Evolutionary conservation across 2,113 vertebrate genomes (phyloP).

Genomic region (Cygnus buccinator): DNA sequence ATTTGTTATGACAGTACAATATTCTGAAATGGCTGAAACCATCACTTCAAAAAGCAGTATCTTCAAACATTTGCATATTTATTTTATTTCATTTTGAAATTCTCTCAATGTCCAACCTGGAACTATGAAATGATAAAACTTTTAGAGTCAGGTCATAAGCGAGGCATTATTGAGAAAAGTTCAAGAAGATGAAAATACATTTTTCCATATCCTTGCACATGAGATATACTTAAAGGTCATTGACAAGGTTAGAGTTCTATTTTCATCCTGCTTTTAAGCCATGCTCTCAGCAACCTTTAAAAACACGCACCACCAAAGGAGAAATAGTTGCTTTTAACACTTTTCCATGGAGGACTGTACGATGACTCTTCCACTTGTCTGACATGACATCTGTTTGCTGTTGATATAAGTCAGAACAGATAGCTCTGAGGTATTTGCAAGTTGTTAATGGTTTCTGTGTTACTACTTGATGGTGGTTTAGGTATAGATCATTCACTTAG

Average conservation of each 20-base stretch:
- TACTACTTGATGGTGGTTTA: not conserved
- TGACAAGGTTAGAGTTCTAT: not conserved
- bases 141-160: not conserved
- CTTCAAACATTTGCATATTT: not conserved
- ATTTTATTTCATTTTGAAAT: not conserved
- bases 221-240: not conserved
- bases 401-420: not conserved
- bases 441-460: not conserved
- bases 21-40: not conserved
- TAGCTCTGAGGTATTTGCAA: not conserved
- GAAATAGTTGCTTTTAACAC: not conserved
- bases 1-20: not conserved
- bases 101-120: not conserved
- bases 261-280: not conserved
- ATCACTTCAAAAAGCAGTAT: not conserved
- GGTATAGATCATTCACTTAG: not conserved
- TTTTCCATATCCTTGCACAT: not conserved
- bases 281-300: not conserved
- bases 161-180: not conserved
- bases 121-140: not conserved
- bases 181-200: not conserved
- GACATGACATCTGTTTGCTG: not conserved
- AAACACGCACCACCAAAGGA: not conserved
- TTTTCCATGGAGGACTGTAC: not conserved
- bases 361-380: not conserved